phyloP scores from a whole-genome alignment of 2,113 vertebrate genomes.

The Oceanodroma tethys region DNA sequence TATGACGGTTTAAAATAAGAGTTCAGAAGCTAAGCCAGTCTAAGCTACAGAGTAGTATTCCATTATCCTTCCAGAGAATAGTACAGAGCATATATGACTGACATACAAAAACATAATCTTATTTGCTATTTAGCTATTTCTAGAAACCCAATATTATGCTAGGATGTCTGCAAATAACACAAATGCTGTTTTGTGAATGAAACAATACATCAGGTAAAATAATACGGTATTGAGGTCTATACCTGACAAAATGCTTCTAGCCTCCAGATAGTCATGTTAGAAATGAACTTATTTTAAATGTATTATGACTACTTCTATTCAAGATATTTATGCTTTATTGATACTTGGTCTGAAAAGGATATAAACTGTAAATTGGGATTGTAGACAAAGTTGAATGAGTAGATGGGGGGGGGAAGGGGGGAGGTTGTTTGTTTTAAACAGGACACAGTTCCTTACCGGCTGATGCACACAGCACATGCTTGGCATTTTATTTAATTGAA shows the following conservation, averaged over 20 bases:
- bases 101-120: slow-evolving; percentile 33
- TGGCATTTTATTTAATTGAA: not conserved
- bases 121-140: slow-evolving; percentile 44
- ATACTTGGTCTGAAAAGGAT: not conserved
- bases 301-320: not conserved
- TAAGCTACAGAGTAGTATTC: slow-evolving; percentile 1
- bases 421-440: not conserved
- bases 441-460: not conserved
- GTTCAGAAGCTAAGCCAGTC: slow-evolving; percentile 48
- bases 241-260: not conserved
- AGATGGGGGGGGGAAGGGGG: too few relatives aligned
- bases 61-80: slow-evolving; percentile 24
- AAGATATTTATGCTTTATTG: not conserved
- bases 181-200: not conserved
- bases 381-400: not conserved
- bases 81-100: not conserved
- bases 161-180: slow-evolving; percentile 3
- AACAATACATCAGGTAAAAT: not conserved
- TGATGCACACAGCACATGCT: not conserved
- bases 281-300: not conserved
- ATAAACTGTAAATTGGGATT: not conserved
- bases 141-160: not conserved
- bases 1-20: slow-evolving; percentile 29
- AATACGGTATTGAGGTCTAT: not conserved
- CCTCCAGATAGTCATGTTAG: not conserved